Evolutionary conservation across 2,113 vertebrate species (phyloP), one percentile per base, ranked within the genome.

Genomic region (Pomatorhinus ruficollis): DNA sequence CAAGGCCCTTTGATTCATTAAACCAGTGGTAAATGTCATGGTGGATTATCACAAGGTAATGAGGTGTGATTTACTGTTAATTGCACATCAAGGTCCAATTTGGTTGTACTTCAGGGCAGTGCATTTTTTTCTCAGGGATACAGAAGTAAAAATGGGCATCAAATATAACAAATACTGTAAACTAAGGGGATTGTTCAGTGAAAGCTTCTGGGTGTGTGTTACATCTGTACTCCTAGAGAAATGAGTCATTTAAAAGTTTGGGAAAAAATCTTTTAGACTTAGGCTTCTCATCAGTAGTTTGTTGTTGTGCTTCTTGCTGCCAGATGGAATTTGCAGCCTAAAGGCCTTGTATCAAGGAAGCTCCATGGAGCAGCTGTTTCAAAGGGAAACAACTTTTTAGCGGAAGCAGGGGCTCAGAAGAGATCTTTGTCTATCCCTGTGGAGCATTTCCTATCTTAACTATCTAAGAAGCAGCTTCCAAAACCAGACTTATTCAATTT

Each of bases 1-100:
- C 27, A 79, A 83, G 88, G 95, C 90, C 90, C 78, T 97, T 96
- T 0, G 17, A 95, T 97, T 98, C 96, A 97, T 97, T 97, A 98
- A 97, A 96, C 50, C 70, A 77, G 71, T 86, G 90, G 78, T 97
- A 97, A 97, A 97, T 97, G 93, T 90, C 91, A 94, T 83, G 85
- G 61, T 89, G 74, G 78, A 92, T 98, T 97, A 97, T 97, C 92
- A 93, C 88, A 97, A 95, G 78, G 92, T 97, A 98, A 97, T 97
- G 96, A 98, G 83, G 39, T 91, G 94, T 97, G 95, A 97, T 97
- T 98, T 97, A 96, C 65, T 95, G 87, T 94, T 98, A 98, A 98
- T 97, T 98, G 91, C 47, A 59, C 92, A 96, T 97, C 94, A 80
- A 77, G 95, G 93, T 97, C 87, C 86, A 90, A 91, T 97, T 95